Evolutionary conservation across 1,140 invertebrate genomes (phyloP).

Genomic region (Homalodisca vitripennis): DNA sequence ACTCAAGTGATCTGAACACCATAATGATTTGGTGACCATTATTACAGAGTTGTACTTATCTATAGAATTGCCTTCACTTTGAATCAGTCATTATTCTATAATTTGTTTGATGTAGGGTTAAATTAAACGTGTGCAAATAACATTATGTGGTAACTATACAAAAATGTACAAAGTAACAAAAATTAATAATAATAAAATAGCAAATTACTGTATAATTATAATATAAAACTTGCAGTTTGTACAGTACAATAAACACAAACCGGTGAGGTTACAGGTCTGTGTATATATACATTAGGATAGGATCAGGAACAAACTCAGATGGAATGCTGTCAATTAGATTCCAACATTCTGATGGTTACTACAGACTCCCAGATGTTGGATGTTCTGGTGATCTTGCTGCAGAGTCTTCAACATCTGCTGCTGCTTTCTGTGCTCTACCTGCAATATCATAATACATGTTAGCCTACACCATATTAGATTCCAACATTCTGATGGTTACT

Average conservation of each 20-base stretch:
- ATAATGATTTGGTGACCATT: too few relatives aligned
- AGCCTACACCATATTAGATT: neutral
- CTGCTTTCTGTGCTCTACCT: constrained; percentile 50
- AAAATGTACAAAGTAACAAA: constrained; percentile 29
- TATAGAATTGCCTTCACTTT: too few relatives aligned
- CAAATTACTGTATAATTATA: constrained; percentile 22
- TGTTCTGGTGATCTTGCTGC: constrained; percentile 49
- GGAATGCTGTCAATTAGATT: too few relatives aligned
- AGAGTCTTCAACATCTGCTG: constrained; percentile 49
- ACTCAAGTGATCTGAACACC: too few relatives aligned
- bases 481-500: constrained; percentile 8
- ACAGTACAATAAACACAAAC: too few relatives aligned
- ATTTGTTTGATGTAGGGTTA: too few relatives aligned
- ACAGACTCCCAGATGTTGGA: constrained; percentile 37
- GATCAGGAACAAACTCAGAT: too few relatives aligned
- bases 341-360: constrained; percentile 8
- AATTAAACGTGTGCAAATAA: constrained; percentile 10
- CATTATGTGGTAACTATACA: constrained; percentile 32
- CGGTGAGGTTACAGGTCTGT: too few relatives aligned
- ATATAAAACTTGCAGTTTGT: too few relatives aligned
- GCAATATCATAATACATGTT: constrained; percentile 34
- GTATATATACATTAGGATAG: too few relatives aligned
- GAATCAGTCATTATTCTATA: too few relatives aligned
- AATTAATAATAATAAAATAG: constrained; percentile 16
- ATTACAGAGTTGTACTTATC: too few relatives aligned